A percentile compares a stretch with the other conserved stretches of the same genome.
These are phyloP conservation scores for Isichthys henryi DNA, from an alignment of 2,113 vertebrate genomes.

Conservation along the genomic window DNA sequence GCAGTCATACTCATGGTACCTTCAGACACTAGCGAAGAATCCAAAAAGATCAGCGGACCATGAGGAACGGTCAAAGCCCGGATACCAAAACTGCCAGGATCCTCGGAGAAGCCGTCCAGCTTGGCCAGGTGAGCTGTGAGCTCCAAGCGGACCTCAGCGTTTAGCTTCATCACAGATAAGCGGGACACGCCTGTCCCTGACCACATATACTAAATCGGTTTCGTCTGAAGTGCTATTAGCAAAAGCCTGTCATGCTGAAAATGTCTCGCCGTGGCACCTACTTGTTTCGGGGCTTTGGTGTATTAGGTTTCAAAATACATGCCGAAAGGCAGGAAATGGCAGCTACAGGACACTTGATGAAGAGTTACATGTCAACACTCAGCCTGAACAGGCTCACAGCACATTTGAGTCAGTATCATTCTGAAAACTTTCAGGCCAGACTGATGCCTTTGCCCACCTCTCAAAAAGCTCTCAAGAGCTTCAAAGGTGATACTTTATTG, in stretches of 20 bases:
- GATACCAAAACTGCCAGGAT: background rate
- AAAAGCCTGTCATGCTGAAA: background rate
- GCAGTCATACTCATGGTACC: background rate
- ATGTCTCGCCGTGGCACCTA: background rate
- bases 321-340: background rate
- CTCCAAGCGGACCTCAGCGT: background rate
- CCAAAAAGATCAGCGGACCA: background rate
- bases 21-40: background rate
- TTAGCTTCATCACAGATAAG: background rate
- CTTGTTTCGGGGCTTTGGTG: background rate
- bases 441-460: background rate
- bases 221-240: background rate
- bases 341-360: background rate
- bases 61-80: background rate
- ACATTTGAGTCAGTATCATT: background rate
- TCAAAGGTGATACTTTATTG: background rate
- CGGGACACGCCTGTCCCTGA: background rate
- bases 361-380: background rate
- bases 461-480: background rate
- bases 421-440: background rate
- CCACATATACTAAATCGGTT: background rate
- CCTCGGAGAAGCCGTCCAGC: background rate
- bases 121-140: background rate
- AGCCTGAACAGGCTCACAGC: background rate
- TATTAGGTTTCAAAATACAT: conserved; percentile 9